Conservation (phyloP, 2,888 invertebrate genomes). For the Romanomermis culicivorax region DNA sequence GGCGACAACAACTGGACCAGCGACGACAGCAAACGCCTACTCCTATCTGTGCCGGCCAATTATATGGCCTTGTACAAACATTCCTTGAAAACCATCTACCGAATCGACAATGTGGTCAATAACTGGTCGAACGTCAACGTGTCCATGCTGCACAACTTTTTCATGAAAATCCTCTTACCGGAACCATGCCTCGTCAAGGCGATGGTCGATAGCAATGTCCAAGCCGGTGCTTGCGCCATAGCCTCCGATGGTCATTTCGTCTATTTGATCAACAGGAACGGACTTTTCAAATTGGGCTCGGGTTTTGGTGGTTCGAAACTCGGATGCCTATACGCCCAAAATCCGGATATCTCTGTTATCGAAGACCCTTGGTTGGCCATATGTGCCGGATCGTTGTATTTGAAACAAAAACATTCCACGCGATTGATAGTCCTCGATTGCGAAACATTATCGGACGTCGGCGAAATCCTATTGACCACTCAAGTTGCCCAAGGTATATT, state of each 20-base stretch:
- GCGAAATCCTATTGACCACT: constrained; percentile 17
- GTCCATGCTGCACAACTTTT: not conserved
- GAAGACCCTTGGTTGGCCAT: constrained; percentile 20
- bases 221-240: constrained; percentile 33
- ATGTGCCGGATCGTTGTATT: constrained; percentile 23
- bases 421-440: constrained; percentile 24
- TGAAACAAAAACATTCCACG: constrained; percentile 20
- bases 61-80: constrained; percentile 2
- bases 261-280: constrained; percentile 55
- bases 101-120: not conserved
- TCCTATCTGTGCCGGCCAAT: constrained; percentile 4
- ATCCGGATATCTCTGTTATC: constrained; percentile 48
- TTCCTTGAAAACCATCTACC: not conserved
- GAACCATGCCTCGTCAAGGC: not conserved
- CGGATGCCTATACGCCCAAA: constrained; percentile 66
- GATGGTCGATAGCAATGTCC: constrained; percentile 9
- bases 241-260: constrained; percentile 74
- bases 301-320: constrained; percentile 77
- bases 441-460: constrained; percentile 16
- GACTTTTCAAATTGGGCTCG: constrained; percentile 74
- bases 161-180: not conserved
- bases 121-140: not conserved
- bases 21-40: not conserved
- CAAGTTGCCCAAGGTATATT: constrained; percentile 15
- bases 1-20: not conserved